Percentiles rank a stretch among this genome's conserved stretches.
These are phyloP conservation scores for Prosapia bicincta DNA, from an alignment of 2,888 invertebrate genomes.

Conservation along the genomic window DNA sequence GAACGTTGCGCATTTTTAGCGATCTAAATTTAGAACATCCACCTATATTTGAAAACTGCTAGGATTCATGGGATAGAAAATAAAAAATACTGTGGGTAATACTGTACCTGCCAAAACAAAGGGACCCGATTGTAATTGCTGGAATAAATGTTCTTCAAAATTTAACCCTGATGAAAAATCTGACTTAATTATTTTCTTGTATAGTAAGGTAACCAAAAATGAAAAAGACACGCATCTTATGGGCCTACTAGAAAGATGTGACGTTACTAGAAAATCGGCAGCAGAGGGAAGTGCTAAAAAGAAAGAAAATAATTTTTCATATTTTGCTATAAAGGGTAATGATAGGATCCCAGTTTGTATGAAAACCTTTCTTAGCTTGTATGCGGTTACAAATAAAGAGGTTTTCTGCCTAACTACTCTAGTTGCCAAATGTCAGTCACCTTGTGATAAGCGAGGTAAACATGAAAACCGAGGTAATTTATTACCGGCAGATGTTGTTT, in stretches of 20 bases:
- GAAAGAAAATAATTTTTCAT: background rate
- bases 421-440: background rate
- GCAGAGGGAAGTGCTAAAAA: background rate
- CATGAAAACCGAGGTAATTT: slow-evolving; percentile 5
- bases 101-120: background rate
- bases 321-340: background rate
- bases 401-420: background rate
- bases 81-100: too few relatives aligned
- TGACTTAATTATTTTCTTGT: background rate
- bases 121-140: background rate
- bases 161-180: background rate
- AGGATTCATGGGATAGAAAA: background rate
- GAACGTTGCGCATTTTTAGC: too few relatives aligned
- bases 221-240: background rate
- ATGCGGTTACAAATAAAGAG: slow-evolving; percentile 6
- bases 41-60: too few relatives aligned
- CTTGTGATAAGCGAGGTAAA: slow-evolving; percentile 1
- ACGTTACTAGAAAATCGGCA: background rate
- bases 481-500: slow-evolving; percentile 7
- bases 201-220: background rate
- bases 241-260: background rate
- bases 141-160: background rate
- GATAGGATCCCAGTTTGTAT: background rate
- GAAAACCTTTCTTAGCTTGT: slow-evolving; percentile 3
- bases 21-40: too few relatives aligned